A percentile compares a stretch with the other conserved stretches of the same genome.
phyloP scores from a whole-genome alignment of 2,113 vertebrate species.

The Balaeniceps rex region DNA sequence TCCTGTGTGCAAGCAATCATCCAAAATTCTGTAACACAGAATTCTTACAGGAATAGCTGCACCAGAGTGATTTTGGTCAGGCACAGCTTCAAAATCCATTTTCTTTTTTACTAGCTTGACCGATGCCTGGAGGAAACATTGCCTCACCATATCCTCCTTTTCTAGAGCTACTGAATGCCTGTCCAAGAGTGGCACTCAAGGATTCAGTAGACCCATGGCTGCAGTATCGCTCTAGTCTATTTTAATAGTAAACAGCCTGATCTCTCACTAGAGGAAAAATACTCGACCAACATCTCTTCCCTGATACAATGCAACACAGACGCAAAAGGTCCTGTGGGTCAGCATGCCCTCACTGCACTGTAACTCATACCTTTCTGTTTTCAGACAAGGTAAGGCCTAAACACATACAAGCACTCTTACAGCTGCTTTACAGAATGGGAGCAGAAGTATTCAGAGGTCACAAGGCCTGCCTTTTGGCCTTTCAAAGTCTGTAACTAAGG shows the following conservation, averaged over 20 bases:
- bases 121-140: neutral
- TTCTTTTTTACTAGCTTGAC: neutral
- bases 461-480: neutral
- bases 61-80: neutral
- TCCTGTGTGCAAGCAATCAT: neutral
- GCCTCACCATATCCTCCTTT: neutral
- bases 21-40: neutral
- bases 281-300: neutral
- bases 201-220: neutral
- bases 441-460: neutral
- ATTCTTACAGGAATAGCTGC: neutral
- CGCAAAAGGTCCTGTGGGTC: neutral
- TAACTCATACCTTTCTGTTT: neutral
- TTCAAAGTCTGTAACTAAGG: neutral
- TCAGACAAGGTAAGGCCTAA: neutral
- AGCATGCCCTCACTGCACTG: accelerated
- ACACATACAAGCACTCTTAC: neutral
- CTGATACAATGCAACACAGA: neutral
- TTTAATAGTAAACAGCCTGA: neutral
- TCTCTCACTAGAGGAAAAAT: neutral
- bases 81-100: neutral
- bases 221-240: neutral
- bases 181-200: neutral
- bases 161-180: neutral
- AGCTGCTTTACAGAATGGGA: neutral